Conservation (phyloP, 2,113 vertebrate species). For the Dicerorhinus sumatrensis region DNA sequence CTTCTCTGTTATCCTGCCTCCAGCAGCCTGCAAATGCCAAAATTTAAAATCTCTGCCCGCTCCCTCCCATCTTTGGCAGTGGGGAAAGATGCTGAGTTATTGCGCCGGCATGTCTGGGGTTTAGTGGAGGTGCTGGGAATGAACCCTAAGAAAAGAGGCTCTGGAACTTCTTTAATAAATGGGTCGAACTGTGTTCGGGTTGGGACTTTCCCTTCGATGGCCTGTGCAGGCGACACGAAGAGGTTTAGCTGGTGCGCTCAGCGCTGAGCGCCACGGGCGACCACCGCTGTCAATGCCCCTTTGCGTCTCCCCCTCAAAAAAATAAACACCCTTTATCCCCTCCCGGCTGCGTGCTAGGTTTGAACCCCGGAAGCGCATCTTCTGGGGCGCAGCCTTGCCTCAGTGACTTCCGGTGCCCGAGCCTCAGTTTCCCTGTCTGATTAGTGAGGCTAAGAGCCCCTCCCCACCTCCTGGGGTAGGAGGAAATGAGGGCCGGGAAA, state of each 20-base stretch:
- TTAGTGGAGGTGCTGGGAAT: background rate
- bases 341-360: background rate
- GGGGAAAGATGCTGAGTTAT: background rate
- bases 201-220: background rate
- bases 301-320: rapidly evolving
- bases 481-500: background rate
- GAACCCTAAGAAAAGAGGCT: background rate
- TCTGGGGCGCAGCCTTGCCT: background rate
- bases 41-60: background rate
- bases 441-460: too few species aligned
- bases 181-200: background rate
- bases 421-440: slow-evolving; percentile 61
- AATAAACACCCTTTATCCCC: background rate
- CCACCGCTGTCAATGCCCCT: background rate
- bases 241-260: background rate
- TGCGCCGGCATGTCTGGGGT: rapidly evolving
- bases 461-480: background rate
- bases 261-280: rapidly evolving
- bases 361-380: background rate
- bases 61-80: background rate
- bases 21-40: background rate
- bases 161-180: background rate
- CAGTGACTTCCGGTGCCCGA: rapidly evolving
- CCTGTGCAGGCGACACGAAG: background rate
- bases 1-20: background rate